Evolutionary conservation across 2,888 invertebrate species (phyloP).

Genomic region (Deilephila porcellus): DNA sequence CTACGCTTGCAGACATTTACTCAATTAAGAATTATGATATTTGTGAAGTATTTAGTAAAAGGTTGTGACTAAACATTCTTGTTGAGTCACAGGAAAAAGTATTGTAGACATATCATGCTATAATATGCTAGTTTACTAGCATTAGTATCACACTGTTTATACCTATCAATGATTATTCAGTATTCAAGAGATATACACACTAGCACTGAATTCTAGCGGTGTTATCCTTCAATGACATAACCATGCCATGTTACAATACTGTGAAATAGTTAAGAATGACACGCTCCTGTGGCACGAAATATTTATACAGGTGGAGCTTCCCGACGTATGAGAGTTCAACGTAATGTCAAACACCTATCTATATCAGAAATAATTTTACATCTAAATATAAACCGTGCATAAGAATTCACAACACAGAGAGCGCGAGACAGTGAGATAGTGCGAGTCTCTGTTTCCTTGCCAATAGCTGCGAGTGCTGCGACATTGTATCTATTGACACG

Average conservation of each 20-base stretch:
- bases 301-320: constrained; percentile 81
- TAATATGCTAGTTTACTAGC: not conserved
- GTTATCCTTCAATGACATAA: constrained; percentile 7
- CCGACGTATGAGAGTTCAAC: constrained; percentile 84
- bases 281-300: constrained; percentile 57
- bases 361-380: constrained; percentile 83
- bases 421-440: constrained; percentile 84
- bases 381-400: constrained; percentile 83
- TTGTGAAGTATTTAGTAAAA: too few relatives aligned
- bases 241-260: constrained; percentile 5
- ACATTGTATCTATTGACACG: constrained; percentile 83
- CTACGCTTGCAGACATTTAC: too few relatives aligned
- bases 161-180: not conserved
- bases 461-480: constrained; percentile 70
- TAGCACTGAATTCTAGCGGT: not conserved
- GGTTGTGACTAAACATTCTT: too few relatives aligned
- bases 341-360: constrained; percentile 85
- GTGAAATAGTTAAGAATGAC: constrained; percentile 41
- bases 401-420: constrained; percentile 84
- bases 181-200: not conserved
- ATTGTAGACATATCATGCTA: too few relatives aligned
- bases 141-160: not conserved
- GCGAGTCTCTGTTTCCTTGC: constrained; percentile 82
- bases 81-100: too few relatives aligned
- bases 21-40: too few relatives aligned